Base-by-base conservation (phyloP, 23 tunicate species). In the Styela clava region DNA sequence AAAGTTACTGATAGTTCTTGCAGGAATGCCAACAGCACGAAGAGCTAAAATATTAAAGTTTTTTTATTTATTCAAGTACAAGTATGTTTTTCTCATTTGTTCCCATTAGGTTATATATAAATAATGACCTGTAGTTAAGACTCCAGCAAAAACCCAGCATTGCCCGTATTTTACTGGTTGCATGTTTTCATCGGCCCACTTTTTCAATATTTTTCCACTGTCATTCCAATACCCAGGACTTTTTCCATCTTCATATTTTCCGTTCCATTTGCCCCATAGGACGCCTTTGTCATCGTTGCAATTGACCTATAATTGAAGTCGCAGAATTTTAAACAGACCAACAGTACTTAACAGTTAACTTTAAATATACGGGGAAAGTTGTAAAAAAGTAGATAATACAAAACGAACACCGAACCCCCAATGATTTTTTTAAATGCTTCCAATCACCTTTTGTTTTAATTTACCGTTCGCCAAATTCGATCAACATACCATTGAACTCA, bases 1-100 rank as follows among this genome's bases (percentile, higher is more conserved):
- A 78, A 90, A 95, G 85, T 90, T 95, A 65, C 97, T 91, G 69
- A 95, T 82, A 31, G 81, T 62, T 2, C 99, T 86, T 1, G 93
- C 92, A 1, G 99, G 99, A 74, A 95, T 95, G 24, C 99, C 99
- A 28, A 95, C 2, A 1, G 99, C 91, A 30, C 99, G 72, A 20
- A 95, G 73, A 24, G 68, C 92, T 92, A 84, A 0, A 81, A 63
- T 2, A 63, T 68, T 12, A 29, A 67, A 16, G 22, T 67, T 25
- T 61, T 61, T 21, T 0, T 0, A 23, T n/a, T n/a, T n/a, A n/a
- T n/a, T n/a, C n/a, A n/a, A n/a, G n/a, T n/a, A n/a, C n/a, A n/a
- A n/a, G n/a, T n/a, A n/a, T n/a, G n/a, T n/a, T n/a, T n/a, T n/a
- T n/a, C n/a, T n/a, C n/a, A n/a, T n/a, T n/a, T n/a, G n/a, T n/a